Percentiles rank a stretch among this genome's conserved stretches.
Evolutionary conservation across 2,113 vertebrate species (phyloP).

Genomic region (Aegypius monachus): DNA sequence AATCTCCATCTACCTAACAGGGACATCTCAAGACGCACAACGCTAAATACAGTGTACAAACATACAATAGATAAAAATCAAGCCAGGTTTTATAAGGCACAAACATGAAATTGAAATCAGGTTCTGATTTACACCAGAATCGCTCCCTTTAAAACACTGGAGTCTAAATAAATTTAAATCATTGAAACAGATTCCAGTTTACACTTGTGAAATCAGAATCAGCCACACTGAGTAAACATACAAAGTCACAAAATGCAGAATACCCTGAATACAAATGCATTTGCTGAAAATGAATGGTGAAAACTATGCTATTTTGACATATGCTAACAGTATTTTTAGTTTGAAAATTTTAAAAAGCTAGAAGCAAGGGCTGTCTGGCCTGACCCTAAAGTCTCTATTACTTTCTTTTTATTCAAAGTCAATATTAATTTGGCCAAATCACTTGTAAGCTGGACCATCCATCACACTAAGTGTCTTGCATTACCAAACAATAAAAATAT

Average conservation of each 20-base stretch:
- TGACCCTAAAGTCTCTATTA: background rate
- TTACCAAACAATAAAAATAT: background rate
- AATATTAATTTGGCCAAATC: background rate
- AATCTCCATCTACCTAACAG: background rate
- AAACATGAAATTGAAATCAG: background rate
- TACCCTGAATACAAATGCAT: background rate
- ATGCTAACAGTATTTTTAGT: background rate
- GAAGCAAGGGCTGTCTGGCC: background rate
- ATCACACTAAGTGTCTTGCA: background rate
- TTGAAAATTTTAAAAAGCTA: background rate
- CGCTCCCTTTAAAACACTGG: background rate
- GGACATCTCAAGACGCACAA: background rate
- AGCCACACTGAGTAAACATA: background rate
- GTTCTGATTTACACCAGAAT: background rate
- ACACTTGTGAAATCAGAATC: background rate
- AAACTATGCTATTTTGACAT: background rate
- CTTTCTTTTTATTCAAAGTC: background rate
- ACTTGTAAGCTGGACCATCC: background rate
- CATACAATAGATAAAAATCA: background rate
- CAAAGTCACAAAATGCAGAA: background rate
- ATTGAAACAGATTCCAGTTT: background rate
- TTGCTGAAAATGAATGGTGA: background rate
- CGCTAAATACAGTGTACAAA: background rate
- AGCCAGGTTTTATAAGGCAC: background rate
- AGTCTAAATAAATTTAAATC: background rate